Percentiles rank a stretch among this genome's conserved stretches.
Conservation (phyloP, 2,113 vertebrate genomes). For the Furnarius figulus region DNA sequence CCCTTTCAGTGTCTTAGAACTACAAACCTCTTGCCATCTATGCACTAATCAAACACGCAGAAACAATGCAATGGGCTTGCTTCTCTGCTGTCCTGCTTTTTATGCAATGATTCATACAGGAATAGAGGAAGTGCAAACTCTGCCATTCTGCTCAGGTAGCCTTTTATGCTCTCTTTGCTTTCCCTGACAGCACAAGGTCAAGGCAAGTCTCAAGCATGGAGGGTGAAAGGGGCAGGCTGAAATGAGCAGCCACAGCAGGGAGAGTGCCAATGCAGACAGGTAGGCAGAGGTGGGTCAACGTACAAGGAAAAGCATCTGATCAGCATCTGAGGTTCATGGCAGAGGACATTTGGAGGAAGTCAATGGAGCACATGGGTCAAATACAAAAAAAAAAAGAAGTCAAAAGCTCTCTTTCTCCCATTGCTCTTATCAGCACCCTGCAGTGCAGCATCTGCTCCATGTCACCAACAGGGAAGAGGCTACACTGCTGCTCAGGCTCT, state of each 20-base stretch:
- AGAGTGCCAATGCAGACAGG: not conserved
- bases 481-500: not conserved
- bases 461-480: not conserved
- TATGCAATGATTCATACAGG: not conserved
- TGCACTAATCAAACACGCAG: not conserved
- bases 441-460: not conserved
- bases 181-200: not conserved
- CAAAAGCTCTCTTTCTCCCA: not conserved
- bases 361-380: not conserved
- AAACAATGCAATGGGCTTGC: not conserved
- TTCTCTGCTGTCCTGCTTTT: not conserved
- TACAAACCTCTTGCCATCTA: not conserved
- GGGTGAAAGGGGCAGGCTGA: not conserved
- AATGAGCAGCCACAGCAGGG: not conserved
- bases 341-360: not conserved
- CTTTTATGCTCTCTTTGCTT: not conserved
- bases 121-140: not conserved
- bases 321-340: not conserved
- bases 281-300: not conserved
- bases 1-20: not conserved
- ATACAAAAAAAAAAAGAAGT: not conserved
- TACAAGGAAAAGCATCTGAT: constrained; percentile 12
- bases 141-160: not conserved
- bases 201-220: fast-evolving
- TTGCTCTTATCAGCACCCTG: not conserved